Evolutionary conservation across 2,113 vertebrate species (phyloP), one percentile per base, ranked within the genome.

Genomic region (Petroica traversi): DNA sequence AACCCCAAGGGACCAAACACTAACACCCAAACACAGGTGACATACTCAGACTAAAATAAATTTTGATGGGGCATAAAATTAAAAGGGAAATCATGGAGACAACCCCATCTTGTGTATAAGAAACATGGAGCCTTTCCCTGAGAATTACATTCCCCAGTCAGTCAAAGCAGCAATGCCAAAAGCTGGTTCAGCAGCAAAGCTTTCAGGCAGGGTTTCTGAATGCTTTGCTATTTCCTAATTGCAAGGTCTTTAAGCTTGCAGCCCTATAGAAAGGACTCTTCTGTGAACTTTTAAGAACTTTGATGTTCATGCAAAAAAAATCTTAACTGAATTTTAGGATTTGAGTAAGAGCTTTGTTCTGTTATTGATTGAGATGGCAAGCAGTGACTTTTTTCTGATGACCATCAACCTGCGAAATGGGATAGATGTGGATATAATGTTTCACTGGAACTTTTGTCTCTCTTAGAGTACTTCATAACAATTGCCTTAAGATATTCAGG

Each of bases 1-100:
- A 14, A 1, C 1, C 1, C 8, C 9, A 43, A 36, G 4, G 59
- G n/a, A 36, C 11, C 18, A 36, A 67, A 64, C 12, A 54, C 8
- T 5, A 71, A 25, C 7, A 54, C 17, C 16, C 23, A 51, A 75
- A 58, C 8, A 52, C 0, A 18, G 5, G 31, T n/a, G 43, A 48
- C 9, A 20, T 4, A 4, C 14, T 87, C 19, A 38, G 29, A 46
- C 18, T 59, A 83, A 72, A 77, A 34, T 12, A 17, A 12, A 34
- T 59, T 79, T 63, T 66, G 29, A 26, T 34, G 3, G 19, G 23
- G 48, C 9, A 41, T 12, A 34, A 38, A 69, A 49, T 55, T 26
- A 74, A 40, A 67, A 72, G 33, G 17, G 78, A 61, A 20, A 43
- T 64, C n/a, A 73, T 76, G 49, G 40, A 31, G 22, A 67, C 2